Evolutionary conservation across 1,140 invertebrate genomes (phyloP), one percentile per base, ranked within the genome.

Genomic region (Nephotettix cincticeps): DNA sequence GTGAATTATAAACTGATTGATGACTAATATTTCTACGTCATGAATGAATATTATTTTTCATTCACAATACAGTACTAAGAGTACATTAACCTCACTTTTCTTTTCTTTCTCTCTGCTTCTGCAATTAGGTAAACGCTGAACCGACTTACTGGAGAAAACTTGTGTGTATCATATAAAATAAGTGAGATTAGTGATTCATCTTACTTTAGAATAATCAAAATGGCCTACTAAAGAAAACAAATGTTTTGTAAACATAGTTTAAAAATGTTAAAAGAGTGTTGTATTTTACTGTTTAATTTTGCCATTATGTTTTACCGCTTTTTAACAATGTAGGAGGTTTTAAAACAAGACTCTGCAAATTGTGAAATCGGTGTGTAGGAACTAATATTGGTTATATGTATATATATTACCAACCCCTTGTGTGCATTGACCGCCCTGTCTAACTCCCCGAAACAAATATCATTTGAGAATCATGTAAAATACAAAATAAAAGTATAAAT

Each of bases 381-480:
- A 67, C 40, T 64, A 30, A 67, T 67, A 67, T 67, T 45, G 64
- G 64, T 67, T 67, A 67, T 45, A 29, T 67, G 64, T 67, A 67
- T 67, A 67, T 67, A 67, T 45, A 30, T 36, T 67, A 67, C 64
- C 64, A 67, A 64, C 23, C 64, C 64, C 30, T 67, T 67, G 64
- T 67, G 64, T 67, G 64, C 32, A 67, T 43, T 67, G 64, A 67
- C 36, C 32, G n/a, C 14, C 64, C 30, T n/a, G 19, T 40, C 40
- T 43, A 21, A 40, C 64, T 45, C 40, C 40, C 32, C 40, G 32
- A 67, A 67, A 67, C 64, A 40, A 67, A 64, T 67, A 67, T 43
- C 64, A 67, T 67, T 67, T 67, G 64, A 67, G 64, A 67, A 67
- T 67, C 64, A 67, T 67, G 64, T 67, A 67, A 67, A 67, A 67